Evolutionary conservation across 2,888 invertebrate species (phyloP), one percentile per base, ranked within the genome.

Genomic region (Stenotaenia linearis): DNA sequence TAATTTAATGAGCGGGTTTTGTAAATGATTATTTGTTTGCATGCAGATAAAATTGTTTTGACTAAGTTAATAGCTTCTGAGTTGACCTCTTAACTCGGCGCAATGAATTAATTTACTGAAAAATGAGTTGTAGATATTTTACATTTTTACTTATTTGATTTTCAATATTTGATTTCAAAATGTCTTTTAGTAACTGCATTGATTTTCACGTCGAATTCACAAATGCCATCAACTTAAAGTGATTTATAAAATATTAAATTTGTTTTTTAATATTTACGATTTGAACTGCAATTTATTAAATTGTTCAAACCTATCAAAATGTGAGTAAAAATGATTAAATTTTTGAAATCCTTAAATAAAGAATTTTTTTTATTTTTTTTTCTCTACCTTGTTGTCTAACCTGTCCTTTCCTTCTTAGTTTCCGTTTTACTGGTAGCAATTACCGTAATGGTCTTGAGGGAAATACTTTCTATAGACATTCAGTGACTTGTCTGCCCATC

Each of bases 371-470:
- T 45, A 18, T 18, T n/a, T 50, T 50, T n/a, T 50, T 40, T 40
- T 40, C n/a, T 40, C 9, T n/a, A 50, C 18, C 32, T 9, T 6
- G 9, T 45, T 50, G 21, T 18, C 50, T 7, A 45, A 45, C 45
- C n/a, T 45, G 50, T 50, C 50, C 18, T 15, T 50, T 18, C 7
- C 50, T 50, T 50, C 1, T 50, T 6, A 50, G 69, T 69, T 28
- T 77, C 23, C 1, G 21, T 45, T 77, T 45, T 45, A 77, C 40
- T 77, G 45, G 37, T 77, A 77, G 77, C 77, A 77, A 77, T 77
- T 77, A 77, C 35, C 45, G 77, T 77, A 77, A 77, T 77, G 77
- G 77, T 45, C 77, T 77, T 45, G 10, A 45, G 77, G 77, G 77
- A 77, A 77, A 40, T 77, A 45, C 23, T 77, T 32, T 18, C 69